Evolutionary conservation across 2,888 invertebrate genomes (phyloP), one percentile per base, ranked within the genome.

Genomic region (Ophion obscuratus): DNA sequence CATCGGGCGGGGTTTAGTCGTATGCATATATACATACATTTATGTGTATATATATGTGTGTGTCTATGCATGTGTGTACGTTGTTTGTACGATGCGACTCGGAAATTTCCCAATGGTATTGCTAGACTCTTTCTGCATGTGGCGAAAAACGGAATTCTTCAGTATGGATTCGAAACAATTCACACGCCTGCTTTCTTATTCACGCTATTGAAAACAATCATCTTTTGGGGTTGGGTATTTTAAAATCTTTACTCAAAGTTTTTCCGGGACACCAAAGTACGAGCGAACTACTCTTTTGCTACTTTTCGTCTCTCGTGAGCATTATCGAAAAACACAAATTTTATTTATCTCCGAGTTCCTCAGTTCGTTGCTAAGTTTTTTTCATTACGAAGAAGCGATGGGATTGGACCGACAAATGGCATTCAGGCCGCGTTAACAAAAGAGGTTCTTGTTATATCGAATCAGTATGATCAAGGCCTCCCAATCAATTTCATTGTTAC

Each of bases 61-160:
- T 14, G 53, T 24, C 24, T 5, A 17, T 11, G 53, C 3, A 14
- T 53, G 53, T 53, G 11, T 57, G 10, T 57, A 17, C 80, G 78
- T 70, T 68, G 53, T 70, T 66, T 77, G 62, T 70, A 59, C 71
- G 79, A 83, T 83, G 47, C 80, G 79, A 75, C 71, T 85, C 67
- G 73, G 62, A 83, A 86, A 86, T 86, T 86, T 86, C 85, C 85
- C 85, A 86, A 80, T 73, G 85, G 85, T 74, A 83, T 86, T 77
- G 80, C 76, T 67, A 83, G 83, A 81, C 83, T 77, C 73, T 64
- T 31, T 14, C 47, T 59, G 61, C 24, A n/a, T 71, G 57, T 71
- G 66, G 75, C 57, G 53, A 80, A 64, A 83, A 57, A 59, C 64
- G 47, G 36, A 86, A 82, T 79, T 81, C 62, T 71, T 74, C 47